phyloP scores from a whole-genome alignment of 1,140 invertebrate species.

The Hestina assimilis region DNA sequence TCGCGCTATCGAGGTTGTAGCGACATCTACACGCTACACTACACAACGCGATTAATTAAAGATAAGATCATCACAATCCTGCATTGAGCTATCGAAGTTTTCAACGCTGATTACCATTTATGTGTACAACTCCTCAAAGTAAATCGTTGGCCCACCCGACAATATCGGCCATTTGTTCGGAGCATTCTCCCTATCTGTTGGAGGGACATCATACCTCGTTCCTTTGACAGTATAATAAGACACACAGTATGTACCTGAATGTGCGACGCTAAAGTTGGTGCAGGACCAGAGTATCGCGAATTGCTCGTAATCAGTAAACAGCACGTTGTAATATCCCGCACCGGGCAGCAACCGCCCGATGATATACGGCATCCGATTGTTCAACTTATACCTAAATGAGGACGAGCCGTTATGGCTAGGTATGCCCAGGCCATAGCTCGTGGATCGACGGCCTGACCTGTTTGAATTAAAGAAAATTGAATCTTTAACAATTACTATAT shows the following conservation, averaged over 20 bases:
- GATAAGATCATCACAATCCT: no score
- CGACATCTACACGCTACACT: no score
- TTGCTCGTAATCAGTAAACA: slow-evolving; percentile 85
- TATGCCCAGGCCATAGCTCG: slow-evolving; percentile 74
- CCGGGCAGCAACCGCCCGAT: slow-evolving; percentile 83
- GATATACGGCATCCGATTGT: slow-evolving; percentile 80
- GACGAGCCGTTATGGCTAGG: slow-evolving; percentile 72
- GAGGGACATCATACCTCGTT: no score
- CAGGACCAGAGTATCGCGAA: slow-evolving; percentile 87
- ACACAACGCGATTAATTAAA: no score
- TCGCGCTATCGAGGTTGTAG: no score
- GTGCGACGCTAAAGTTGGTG: slow-evolving; percentile 79
- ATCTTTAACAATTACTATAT: no score
- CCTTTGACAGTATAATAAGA: no score
- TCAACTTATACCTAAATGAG: slow-evolving; percentile 79
- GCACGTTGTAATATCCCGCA: slow-evolving; percentile 82
- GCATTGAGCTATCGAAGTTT: neutral
- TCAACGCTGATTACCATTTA: no score
- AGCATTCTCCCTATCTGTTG: no score
- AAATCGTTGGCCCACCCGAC: no score
- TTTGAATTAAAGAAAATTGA: neutral
- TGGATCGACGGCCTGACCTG: slow-evolving; percentile 75
- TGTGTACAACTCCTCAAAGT: no score
- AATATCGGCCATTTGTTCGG: no score
- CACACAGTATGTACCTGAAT: slow-evolving; percentile 78